Evolutionary conservation across 1,140 invertebrate species (phyloP).

Genomic region (Brachionus asplanchnoidis): DNA sequence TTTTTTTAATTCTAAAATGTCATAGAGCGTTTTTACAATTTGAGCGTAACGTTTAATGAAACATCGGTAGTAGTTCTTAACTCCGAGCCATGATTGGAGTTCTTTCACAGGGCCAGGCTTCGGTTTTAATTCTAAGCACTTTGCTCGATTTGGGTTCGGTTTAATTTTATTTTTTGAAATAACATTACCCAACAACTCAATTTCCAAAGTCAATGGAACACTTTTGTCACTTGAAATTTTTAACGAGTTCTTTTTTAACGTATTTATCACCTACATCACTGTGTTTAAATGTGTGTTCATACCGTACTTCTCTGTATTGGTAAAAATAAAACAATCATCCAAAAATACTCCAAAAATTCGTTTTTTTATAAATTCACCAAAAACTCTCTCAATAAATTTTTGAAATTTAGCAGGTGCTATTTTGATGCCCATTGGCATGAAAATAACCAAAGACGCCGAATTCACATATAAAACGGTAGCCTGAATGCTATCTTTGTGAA

Average conservation of each 20-base stretch:
- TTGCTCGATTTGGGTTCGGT: neutral
- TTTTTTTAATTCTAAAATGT: too few species aligned
- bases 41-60: conserved; percentile 45
- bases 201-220: neutral
- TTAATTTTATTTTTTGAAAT: neutral
- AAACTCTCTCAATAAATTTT: too few species aligned
- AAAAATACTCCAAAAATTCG: neutral
- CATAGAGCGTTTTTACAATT: conserved; percentile 44
- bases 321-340: neutral
- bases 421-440: neutral
- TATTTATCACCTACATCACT: neutral
- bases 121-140: too few species aligned
- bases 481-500: neutral
- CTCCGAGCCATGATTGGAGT: conserved; percentile 47
- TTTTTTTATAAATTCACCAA: neutral
- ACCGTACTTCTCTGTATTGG: neutral
- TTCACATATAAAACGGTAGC: neutral
- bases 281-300: neutral
- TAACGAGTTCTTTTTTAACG: neutral
- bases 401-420: neutral
- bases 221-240: neutral
- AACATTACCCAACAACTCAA: neutral
- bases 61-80: conserved; percentile 47
- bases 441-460: neutral
- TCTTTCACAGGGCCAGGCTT: neutral